Percentiles rank a stretch among this genome's conserved stretches.
These are phyloP conservation scores for Sciurus carolinensis DNA, from an alignment of 2,797 vertebrate species.

Conservation along the genomic window DNA sequence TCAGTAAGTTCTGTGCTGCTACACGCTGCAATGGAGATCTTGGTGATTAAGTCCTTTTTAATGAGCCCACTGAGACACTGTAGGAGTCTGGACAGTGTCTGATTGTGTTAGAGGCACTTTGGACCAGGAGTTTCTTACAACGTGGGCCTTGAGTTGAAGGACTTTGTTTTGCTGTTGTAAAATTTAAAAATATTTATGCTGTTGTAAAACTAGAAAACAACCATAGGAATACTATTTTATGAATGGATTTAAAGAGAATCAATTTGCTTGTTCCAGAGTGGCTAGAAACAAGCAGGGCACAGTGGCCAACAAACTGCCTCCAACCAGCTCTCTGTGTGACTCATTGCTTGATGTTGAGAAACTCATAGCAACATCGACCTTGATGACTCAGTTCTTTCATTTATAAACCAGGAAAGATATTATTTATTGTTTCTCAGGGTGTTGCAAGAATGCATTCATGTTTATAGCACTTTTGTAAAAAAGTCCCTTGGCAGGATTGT, in stretches of 20 bases:
- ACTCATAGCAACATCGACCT: constrained; percentile 40
- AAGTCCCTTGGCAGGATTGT: not conserved
- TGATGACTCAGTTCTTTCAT: constrained; percentile 36
- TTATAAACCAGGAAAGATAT: constrained; percentile 64
- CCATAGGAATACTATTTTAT: constrained; percentile 28
- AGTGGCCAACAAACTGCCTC: not conserved
- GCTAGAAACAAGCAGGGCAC: constrained; percentile 32
- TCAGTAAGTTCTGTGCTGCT: constrained; percentile 93
- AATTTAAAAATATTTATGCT: not conserved
- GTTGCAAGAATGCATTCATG: constrained; percentile 49
- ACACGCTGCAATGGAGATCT: constrained; percentile 48
- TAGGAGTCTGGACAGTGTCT: constrained; percentile 3
- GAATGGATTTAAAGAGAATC: constrained; percentile 64
- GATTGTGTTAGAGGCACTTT: constrained; percentile 24
- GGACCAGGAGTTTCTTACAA: not conserved
- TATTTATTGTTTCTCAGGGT: constrained; percentile 53
- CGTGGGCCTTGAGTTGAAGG: not conserved
- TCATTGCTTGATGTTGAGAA: constrained; percentile 64
- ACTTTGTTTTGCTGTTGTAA: not conserved
- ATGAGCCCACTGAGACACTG: constrained; percentile 66
- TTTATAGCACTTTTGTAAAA: constrained; percentile 47
- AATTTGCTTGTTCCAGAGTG: not conserved
- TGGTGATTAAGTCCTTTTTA: constrained; percentile 65
- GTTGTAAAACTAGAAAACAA: constrained; percentile 46
- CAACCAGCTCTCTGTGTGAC: constrained; percentile 46